phyloP scores from a whole-genome alignment of 1,140 invertebrate species.

The Cyclina sinensis region DNA sequence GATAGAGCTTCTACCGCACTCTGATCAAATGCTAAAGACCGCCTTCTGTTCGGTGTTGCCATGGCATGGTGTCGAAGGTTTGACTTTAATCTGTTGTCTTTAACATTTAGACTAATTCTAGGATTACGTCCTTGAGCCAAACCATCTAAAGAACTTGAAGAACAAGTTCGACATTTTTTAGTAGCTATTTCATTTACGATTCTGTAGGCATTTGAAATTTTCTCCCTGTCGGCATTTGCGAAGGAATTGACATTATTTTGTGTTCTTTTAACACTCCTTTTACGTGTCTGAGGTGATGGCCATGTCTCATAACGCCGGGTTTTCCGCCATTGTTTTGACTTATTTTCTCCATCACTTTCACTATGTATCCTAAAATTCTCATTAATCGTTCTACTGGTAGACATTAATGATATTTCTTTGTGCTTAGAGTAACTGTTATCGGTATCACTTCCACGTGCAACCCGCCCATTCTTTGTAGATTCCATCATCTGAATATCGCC shows the following conservation, averaged over 20 bases:
- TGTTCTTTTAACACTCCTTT: slow-evolving; percentile 21
- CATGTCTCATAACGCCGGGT: slow-evolving; percentile 47
- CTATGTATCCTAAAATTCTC: background rate
- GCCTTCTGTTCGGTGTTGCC: slow-evolving; percentile 72
- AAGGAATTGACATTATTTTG: slow-evolving; percentile 6
- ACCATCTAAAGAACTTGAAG: background rate
- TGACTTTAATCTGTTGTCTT: slow-evolving; percentile 83
- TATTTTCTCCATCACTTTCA: background rate
- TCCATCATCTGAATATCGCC: background rate
- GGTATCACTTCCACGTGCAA: background rate
- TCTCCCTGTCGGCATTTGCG: background rate
- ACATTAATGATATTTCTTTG: background rate
- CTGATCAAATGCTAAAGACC: slow-evolving; percentile 76
- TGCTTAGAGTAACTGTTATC: background rate
- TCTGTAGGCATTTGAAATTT: background rate
- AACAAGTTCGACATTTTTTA: background rate
- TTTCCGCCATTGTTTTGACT: background rate
- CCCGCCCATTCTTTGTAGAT: background rate
- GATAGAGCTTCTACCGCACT: slow-evolving; percentile 81
- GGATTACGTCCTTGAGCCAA: background rate
- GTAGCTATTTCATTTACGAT: slow-evolving; percentile 47
- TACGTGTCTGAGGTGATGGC: slow-evolving; percentile 51
- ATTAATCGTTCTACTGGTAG: background rate
- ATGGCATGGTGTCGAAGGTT: slow-evolving; percentile 79
- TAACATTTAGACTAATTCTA: slow-evolving; percentile 53